Evolutionary conservation across 2,888 invertebrate genomes (phyloP).

Genomic region (Maniola hyperantus): DNA sequence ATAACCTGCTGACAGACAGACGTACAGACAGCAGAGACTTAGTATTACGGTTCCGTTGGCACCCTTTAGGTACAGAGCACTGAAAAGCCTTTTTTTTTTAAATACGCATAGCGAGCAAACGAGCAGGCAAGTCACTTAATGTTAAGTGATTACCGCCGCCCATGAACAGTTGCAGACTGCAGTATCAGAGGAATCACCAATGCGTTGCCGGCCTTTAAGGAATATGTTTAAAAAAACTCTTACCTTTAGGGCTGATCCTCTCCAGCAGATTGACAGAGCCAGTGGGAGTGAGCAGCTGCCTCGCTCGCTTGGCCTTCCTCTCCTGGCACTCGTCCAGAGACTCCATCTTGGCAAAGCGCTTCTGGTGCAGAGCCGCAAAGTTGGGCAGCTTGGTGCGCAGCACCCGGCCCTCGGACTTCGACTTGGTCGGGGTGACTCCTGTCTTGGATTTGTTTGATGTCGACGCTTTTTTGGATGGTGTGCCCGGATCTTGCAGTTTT

Average conservation of each 20-base stretch:
- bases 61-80: no score
- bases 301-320: conserved; percentile 71
- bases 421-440: conserved; percentile 44
- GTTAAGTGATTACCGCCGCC: background rate
- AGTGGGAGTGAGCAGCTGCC: conserved; percentile 64
- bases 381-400: conserved; percentile 85
- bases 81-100: no score
- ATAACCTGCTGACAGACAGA: no score
- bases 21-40: no score
- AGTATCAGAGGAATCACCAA: background rate
- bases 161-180: background rate
- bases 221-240: background rate
- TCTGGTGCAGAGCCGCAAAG: conserved; percentile 86
- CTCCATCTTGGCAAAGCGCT: conserved; percentile 86
- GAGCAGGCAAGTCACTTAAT: background rate
- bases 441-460: conserved; percentile 4
- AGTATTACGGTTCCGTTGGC: no score
- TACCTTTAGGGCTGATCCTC: conserved; percentile 62
- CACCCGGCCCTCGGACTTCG: conserved; percentile 44
- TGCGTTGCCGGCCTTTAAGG: background rate
- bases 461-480: conserved; percentile 47
- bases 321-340: conserved; percentile 84
- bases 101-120: background rate
- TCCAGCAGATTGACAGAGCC: conserved; percentile 51
- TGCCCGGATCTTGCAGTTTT: conserved; percentile 50